Percentiles rank a stretch among this genome's conserved stretches.
phyloP scores from a whole-genome alignment of 2,888 invertebrate genomes.

The Drosophila sordidapex region DNA sequence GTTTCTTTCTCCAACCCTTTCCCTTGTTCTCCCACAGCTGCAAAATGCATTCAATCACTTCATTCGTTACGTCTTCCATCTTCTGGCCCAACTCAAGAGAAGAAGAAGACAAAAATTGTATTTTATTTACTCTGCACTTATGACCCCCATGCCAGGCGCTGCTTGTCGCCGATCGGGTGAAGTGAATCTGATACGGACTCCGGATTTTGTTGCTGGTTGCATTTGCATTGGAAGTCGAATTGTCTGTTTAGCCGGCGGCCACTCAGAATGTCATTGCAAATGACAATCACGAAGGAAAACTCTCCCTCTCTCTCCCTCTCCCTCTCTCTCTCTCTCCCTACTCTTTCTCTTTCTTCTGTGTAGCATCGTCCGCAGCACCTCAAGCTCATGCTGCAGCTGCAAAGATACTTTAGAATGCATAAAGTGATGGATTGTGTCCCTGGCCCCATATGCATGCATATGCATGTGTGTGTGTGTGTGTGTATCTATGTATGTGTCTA shows the following conservation, averaged over 20 bases:
- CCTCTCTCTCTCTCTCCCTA: neutral
- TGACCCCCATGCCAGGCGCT: slow-evolving; percentile 69
- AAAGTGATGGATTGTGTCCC: slow-evolving; percentile 71
- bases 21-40: slow-evolving; percentile 30
- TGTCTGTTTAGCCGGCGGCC: slow-evolving; percentile 23
- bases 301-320: neutral
- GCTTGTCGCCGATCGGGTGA: slow-evolving; percentile 69
- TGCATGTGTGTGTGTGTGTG: neutral
- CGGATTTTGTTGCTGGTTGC: slow-evolving; percentile 38
- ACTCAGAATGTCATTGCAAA: slow-evolving; percentile 61
- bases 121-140: slow-evolving; percentile 80
- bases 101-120: slow-evolving; percentile 37
- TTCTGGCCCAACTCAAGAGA: slow-evolving; percentile 30
- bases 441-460: slow-evolving; percentile 41
- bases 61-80: slow-evolving; percentile 59
- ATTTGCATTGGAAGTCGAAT: slow-evolving; percentile 51
- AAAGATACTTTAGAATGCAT: slow-evolving; percentile 27
- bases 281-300: slow-evolving; percentile 38
- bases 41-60: slow-evolving; percentile 76
- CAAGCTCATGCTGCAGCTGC: slow-evolving; percentile 25
- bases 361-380: slow-evolving; percentile 27
- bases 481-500: neutral
- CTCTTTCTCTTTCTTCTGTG: neutral
- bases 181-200: slow-evolving; percentile 75
- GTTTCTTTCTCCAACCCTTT: slow-evolving; percentile 8